Evolutionary conservation across 1,140 invertebrate species (phyloP).

Genomic region (Penaeus japonicus): DNA sequence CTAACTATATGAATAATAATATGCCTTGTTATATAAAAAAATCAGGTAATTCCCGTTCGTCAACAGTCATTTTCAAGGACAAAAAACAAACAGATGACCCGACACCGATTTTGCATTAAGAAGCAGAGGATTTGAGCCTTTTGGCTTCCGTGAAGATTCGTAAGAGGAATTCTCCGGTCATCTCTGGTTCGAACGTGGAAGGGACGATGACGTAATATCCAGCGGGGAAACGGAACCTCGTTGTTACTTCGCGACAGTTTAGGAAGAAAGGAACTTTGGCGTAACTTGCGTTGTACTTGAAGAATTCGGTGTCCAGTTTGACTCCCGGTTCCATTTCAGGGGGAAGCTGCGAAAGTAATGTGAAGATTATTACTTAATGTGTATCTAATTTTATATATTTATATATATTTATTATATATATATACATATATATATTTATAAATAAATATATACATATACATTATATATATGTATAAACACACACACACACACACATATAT

Average conservation of each 20-base stretch:
- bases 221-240: constrained; percentile 47
- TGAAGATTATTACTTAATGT: not conserved
- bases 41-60: no score
- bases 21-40: no score
- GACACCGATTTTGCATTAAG: not conserved
- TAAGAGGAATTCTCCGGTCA: constrained; percentile 68
- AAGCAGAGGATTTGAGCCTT: not conserved
- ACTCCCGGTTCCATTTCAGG: constrained; percentile 61
- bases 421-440: no score
- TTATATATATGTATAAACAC: not conserved
- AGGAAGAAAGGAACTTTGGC: constrained; percentile 89
- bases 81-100: no score
- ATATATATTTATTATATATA: not conserved
- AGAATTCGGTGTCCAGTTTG: constrained; percentile 88
- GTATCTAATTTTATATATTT: not conserved
- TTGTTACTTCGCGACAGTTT: constrained; percentile 51
- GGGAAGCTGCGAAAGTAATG: constrained; percentile 27
- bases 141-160: constrained; percentile 65
- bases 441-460: no score
- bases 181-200: constrained; percentile 67
- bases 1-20: no score
- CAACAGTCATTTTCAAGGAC: no score
- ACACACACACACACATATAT: not conserved
- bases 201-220: constrained; percentile 68
- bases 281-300: constrained; percentile 92